Evolutionary conservation across 2,113 vertebrate species (phyloP).

Genomic region (Speoplatyrhinus poulsoni): DNA sequence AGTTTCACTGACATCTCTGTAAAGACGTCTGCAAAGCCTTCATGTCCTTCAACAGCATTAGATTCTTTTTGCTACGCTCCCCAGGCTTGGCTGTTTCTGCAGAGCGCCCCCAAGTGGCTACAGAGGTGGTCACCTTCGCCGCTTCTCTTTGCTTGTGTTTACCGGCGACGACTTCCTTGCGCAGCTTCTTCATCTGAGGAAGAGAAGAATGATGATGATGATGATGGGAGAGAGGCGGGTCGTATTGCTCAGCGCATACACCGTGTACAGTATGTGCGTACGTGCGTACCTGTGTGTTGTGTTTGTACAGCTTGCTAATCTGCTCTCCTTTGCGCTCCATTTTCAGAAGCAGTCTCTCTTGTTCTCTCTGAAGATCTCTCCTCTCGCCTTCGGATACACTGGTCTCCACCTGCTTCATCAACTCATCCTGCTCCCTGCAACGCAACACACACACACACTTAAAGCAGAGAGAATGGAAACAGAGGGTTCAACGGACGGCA

Average conservation of each 20-base stretch:
- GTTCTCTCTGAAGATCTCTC: conserved; percentile 81
- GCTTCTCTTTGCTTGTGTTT: conserved; percentile 52
- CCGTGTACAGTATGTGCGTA: not conserved
- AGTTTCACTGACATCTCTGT: conserved; percentile 64
- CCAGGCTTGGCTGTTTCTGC: conserved; percentile 76
- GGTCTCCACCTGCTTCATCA: conserved; percentile 81
- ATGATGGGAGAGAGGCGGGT: not conserved
- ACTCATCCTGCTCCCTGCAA: conserved; percentile 84
- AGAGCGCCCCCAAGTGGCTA: conserved; percentile 73
- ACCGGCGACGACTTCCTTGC: conserved; percentile 70
- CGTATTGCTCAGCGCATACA: not conserved
- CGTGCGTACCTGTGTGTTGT: conserved; percentile 80
- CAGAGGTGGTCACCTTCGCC: conserved; percentile 61
- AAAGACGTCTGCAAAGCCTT: conserved; percentile 89
- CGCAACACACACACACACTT: not conserved
- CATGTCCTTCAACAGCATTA: conserved; percentile 90
- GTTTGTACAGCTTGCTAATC: conserved; percentile 86
- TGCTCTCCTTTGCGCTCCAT: conserved; percentile 96
- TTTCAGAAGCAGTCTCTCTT: conserved; percentile 83
- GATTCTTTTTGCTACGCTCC: conserved; percentile 84
- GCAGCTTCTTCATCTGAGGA: conserved; percentile 82
- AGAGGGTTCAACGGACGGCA: no score
- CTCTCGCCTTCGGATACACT: conserved; percentile 75
- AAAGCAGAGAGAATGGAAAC: no score
- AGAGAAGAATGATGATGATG: conserved; percentile 17